Base-by-base conservation (phyloP, 2,888 invertebrate species). In the Diplazon laetatorius region DNA sequence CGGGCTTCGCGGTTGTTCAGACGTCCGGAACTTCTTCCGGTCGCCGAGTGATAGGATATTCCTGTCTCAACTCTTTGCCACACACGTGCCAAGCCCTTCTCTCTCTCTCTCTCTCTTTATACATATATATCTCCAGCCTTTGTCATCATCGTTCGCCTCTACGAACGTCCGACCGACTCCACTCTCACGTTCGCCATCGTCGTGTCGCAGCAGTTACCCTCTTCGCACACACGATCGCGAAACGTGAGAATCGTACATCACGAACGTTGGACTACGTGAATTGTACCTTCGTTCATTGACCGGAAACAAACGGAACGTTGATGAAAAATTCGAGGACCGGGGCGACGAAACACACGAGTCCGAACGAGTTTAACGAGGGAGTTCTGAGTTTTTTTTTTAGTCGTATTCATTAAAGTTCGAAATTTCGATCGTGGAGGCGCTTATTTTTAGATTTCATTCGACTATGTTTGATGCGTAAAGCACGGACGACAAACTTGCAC, bases 11-110 rank as follows among this genome's bases (percentile, higher is more conserved):
- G 35, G 77, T 60, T 84, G 84, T 80, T 84, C 82, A 82, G 72
- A 81, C 60, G 80, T 82, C 83, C 84, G 86, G 84, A 87, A 86
- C 85, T 87, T 86, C 85, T 88, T 88, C 87, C 87, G 87, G 87
- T 55, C 70, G 2, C 50, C 69, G 78, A 82, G 76, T 81, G 82
- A 84, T 87, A 85, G 83, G 75, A 85, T 87, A 88, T 88, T 87
- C 87, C 75, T 74, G 83, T 73, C 84, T 82, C 83, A 86, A 59
- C 39, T 66, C 48, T n/a, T 83, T 75, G 75, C 65, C 57, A 55
- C 78, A 55, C 78, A 81, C 82, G 80, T 80, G 78, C 66, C 63
- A 62, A 73, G 52, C 70, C 65, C 65, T 70, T 75, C 65, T 62
- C 74, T 71, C 60, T 71, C 70, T n/a, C n/a, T n/a, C n/a, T n/a